phyloP scores from a whole-genome alignment of 23 tunicate genomes.

The Ciona savignyi region DNA sequence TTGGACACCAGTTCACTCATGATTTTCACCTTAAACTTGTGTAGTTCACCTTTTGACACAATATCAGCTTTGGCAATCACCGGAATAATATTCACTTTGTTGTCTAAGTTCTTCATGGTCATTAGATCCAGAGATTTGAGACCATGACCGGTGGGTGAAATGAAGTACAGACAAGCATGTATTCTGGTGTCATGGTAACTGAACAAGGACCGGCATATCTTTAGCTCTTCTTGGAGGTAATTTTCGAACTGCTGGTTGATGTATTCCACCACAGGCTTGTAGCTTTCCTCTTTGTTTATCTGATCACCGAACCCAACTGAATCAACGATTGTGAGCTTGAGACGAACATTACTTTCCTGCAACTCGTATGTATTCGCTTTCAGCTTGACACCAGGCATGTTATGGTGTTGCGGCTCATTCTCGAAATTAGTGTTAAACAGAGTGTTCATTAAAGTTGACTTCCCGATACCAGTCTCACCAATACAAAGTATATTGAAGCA shows the following conservation, averaged over 20 bases:
- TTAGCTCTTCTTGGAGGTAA: slow-evolving; percentile 92
- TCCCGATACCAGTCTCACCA: slow-evolving; percentile 99
- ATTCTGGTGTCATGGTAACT: slow-evolving; percentile 93
- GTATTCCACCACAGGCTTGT: slow-evolving; percentile 96
- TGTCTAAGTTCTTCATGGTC: slow-evolving; percentile 95
- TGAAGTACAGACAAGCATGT: slow-evolving; percentile 98
- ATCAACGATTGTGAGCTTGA: slow-evolving; percentile 97
- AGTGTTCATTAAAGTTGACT: slow-evolving; percentile 95
- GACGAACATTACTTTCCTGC: slow-evolving; percentile 93
- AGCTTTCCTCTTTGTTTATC: slow-evolving; percentile 94
- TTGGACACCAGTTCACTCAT: slow-evolving; percentile 85
- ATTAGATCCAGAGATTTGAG: slow-evolving; percentile 88
- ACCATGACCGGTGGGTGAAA: slow-evolving; percentile 99
- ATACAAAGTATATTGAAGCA: slow-evolving; percentile 99
- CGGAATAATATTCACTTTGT: slow-evolving; percentile 96
- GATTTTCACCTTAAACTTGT: slow-evolving; percentile 83
- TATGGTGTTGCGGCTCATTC: slow-evolving; percentile 97
- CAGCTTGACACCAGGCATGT: slow-evolving; percentile 98
- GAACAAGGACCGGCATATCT: slow-evolving; percentile 73
- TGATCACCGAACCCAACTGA: slow-evolving; percentile 99
- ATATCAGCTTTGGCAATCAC: slow-evolving; percentile 99
- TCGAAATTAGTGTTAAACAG: slow-evolving; percentile 98
- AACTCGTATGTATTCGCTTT: slow-evolving; percentile 97
- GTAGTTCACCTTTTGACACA: slow-evolving; percentile 90
- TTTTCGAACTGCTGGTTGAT: slow-evolving; percentile 99